A percentile compares a stretch with the other conserved stretches of the same genome.
Evolutionary conservation across 2,797 vertebrate genomes (phyloP).

Genomic region (Macropus fuliginosus): DNA sequence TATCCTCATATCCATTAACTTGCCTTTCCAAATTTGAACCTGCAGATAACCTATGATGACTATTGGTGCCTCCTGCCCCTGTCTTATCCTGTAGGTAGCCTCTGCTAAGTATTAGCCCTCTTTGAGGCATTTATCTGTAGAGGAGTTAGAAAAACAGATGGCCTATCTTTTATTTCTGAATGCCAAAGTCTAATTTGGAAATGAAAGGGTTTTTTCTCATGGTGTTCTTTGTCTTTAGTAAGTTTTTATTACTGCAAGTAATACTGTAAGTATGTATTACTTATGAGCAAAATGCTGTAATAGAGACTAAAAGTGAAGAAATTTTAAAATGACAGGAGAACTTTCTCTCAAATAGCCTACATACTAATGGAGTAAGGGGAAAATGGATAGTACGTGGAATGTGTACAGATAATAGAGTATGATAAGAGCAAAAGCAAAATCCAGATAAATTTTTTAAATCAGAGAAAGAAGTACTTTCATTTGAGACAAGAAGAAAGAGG

Average conservation of each 20-base stretch:
- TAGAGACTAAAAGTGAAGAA: neutral
- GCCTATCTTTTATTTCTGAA: neutral
- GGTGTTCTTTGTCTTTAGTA: neutral
- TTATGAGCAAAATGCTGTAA: neutral
- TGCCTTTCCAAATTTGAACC: neutral
- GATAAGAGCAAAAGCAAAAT: neutral
- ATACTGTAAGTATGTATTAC: neutral
- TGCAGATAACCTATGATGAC: neutral
- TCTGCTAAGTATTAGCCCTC: neutral
- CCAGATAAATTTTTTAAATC: neutral
- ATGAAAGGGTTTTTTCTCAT: neutral
- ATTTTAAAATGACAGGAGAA: neutral
- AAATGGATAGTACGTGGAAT: neutral
- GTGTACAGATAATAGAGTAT: neutral
- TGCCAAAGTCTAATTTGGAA: neutral
- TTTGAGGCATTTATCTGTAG: neutral
- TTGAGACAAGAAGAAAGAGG: neutral
- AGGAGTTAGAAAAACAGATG: neutral
- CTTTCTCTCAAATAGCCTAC: neutral
- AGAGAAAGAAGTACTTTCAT: neutral
- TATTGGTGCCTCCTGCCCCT: neutral
- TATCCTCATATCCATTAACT: neutral
- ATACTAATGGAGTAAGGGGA: neutral
- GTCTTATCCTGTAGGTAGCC: neutral
- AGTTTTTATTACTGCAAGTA: neutral